A percentile compares a stretch with the other conserved stretches of the same genome.
Conservation (phyloP, 2,113 vertebrate genomes). For the Laticauda colubrina region DNA sequence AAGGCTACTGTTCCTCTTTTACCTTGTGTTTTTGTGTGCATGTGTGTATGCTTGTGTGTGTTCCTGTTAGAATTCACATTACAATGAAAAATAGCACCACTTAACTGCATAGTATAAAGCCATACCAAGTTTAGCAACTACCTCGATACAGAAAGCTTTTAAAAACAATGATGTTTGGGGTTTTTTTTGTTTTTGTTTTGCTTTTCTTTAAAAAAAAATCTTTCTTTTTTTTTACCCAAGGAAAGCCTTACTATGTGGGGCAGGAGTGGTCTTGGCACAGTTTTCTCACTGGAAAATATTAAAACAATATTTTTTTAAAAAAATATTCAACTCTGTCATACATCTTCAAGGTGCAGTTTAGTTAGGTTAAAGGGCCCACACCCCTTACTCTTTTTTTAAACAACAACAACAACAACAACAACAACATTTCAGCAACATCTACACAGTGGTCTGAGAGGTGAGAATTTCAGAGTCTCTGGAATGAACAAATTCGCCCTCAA, state of each 20-base stretch:
- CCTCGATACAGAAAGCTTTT: constrained; percentile 76
- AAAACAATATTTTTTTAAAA: neutral
- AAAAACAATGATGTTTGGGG: constrained; percentile 59
- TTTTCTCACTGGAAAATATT: constrained; percentile 43
- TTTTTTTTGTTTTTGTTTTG: neutral
- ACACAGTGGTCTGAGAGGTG: constrained; percentile 57
- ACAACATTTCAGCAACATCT: constrained; percentile 42
- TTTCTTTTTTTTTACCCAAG: neutral
- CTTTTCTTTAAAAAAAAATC: neutral
- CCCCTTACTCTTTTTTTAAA: constrained; percentile 18
- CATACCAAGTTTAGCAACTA: constrained; percentile 75
- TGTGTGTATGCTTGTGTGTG: constrained; percentile 2
- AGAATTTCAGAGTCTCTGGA: constrained; percentile 16
- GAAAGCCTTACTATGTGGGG: neutral
- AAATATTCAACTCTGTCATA: constrained; percentile 36
- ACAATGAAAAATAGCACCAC: constrained; percentile 90
- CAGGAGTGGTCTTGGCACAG: constrained; percentile 68
- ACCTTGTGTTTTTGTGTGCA: neutral
- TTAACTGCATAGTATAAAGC: constrained; percentile 80
- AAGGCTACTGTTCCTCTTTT: constrained; percentile 60
- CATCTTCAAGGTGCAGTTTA: constrained; percentile 63
- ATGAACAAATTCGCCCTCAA: constrained; percentile 21
- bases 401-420: constrained; percentile 18
- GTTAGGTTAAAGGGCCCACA: constrained; percentile 9
- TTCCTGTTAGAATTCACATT: constrained; percentile 91